These are phyloP conservation scores for Blera fallax DNA, from an alignment of 2,888 invertebrate species.

Conservation along the genomic window DNA sequence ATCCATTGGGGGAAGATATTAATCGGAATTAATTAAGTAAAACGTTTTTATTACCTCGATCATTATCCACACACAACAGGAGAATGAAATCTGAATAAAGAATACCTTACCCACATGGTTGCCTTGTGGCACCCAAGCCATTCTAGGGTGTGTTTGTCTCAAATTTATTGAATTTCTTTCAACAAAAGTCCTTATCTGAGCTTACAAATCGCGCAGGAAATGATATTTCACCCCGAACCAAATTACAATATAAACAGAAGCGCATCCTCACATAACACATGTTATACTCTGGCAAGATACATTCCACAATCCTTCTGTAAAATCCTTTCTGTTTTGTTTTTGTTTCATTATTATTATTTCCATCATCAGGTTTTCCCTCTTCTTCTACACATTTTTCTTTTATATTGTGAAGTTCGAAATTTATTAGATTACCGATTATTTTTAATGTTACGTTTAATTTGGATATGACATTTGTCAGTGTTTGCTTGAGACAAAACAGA, in stretches of 20 bases:
- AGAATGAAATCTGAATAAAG: slow-evolving; percentile 18
- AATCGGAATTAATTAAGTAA: slow-evolving; percentile 70
- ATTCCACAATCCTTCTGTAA: slow-evolving; percentile 58
- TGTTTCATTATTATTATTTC: too few species aligned
- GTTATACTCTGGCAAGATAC: slow-evolving; percentile 35
- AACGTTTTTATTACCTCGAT: slow-evolving; percentile 67
- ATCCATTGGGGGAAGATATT: slow-evolving; percentile 33
- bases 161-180: slow-evolving; percentile 59
- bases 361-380: not conserved
- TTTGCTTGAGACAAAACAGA: slow-evolving; percentile 8
- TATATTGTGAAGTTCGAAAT: slow-evolving; percentile 56
- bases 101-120: slow-evolving; percentile 29
- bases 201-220: slow-evolving; percentile 63
- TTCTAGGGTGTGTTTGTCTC: not conserved
- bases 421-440: slow-evolving; percentile 68
- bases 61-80: slow-evolving; percentile 20
- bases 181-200: slow-evolving; percentile 54
- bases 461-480: slow-evolving; percentile 68
- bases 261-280: slow-evolving; percentile 57
- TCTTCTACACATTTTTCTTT: slow-evolving; percentile 21
- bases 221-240: slow-evolving; percentile 59
- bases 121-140: slow-evolving; percentile 18
- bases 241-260: slow-evolving; percentile 64
- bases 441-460: slow-evolving; percentile 67
- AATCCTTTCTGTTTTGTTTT: slow-evolving; percentile 28